These are phyloP conservation scores for Caenorhabditis sinica DNA, from an alignment of 2,888 invertebrate genomes.

Conservation along the genomic window DNA sequence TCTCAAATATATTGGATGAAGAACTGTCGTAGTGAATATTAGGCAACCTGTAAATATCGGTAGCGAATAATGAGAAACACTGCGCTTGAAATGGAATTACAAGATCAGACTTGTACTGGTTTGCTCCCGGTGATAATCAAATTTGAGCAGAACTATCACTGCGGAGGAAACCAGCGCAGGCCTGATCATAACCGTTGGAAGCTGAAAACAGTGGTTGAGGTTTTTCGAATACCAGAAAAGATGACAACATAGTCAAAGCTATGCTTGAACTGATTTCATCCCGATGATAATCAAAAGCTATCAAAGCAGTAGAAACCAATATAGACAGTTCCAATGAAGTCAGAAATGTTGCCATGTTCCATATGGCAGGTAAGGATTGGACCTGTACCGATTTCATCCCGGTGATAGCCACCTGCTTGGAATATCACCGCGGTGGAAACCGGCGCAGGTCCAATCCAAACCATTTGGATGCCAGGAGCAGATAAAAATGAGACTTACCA, in stretches of 20 bases:
- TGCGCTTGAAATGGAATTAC: not conserved
- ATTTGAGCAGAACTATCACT: not conserved
- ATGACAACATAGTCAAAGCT: too few species aligned
- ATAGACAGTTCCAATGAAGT: too few species aligned
- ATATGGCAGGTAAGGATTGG: too few species aligned
- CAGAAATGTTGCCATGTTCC: too few species aligned
- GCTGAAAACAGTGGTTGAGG: not conserved
- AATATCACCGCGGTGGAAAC: conserved; percentile 10
- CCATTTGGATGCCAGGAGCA: not conserved
- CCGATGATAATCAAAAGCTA: conserved; percentile 12
- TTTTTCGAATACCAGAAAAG: not conserved
- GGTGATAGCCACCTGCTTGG: conserved; percentile 4
- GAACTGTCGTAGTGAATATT: too few species aligned
- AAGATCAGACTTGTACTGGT: not conserved
- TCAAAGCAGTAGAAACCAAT: not conserved
- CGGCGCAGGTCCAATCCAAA: not conserved
- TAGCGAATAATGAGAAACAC: not conserved
- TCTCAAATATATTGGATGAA: too few species aligned
- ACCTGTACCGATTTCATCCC: conserved; percentile 3
- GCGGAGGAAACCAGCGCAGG: not conserved
- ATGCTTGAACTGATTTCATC: not conserved
- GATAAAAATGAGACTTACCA: not conserved
- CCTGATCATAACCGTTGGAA: not conserved
- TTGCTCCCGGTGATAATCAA: conserved; percentile 10
- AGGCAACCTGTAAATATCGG: too few species aligned